Base-by-base conservation (phyloP, 2,797 vertebrate species). In the Cossypha polioptera region DNA sequence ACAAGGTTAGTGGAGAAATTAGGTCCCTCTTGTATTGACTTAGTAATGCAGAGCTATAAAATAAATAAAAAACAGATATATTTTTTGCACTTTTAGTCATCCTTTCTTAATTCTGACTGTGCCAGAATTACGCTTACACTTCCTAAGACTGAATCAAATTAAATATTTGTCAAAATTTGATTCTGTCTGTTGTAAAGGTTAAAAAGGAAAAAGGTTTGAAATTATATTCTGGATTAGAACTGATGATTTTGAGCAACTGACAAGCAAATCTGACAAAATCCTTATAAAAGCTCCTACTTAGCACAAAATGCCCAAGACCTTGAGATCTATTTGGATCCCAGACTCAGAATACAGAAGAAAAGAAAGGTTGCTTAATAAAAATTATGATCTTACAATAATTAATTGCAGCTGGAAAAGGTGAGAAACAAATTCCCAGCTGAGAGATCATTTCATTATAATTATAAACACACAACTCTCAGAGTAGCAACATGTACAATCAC, bases 1-100 rank as follows among this genome's bases (percentile, higher is more conserved):
- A 69, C 76, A 84, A 47, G 51, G 68, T 89, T 95, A 96, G 78
- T 59, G 18, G 68, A 90, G 63, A 96, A 96, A 96, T 92, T 96
- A 84, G 69, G 76, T 95, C 87, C 66, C 91, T 81, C 79, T 91
- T 91, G 78, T 94, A 90, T 26, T 66, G 59, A 36, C 69, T 95
- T 81, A 75, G 73, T 83, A 91, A 83, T 76, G 51, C 16, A 53
- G 72, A 58, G 21, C 67, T 75, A 69, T 36, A 89, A 92, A 92
- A 96, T 78, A 94, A 93, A 92, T 71, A 81, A 95, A 85, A 92
- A 88, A 31, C 16, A 79, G 65, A 74, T 1, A 61, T 25, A 68
- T 65, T 94, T 94, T 51, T 54, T 51, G 5, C 7, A 16, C 4
- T 73, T 86, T 89, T 63, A 51, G 58, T 86, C 17, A 66, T 91